Percentiles rank a stretch among this genome's conserved stretches.
Evolutionary conservation across 2,888 invertebrate genomes (phyloP).

Genomic region (Diachrysia chrysitis): DNA sequence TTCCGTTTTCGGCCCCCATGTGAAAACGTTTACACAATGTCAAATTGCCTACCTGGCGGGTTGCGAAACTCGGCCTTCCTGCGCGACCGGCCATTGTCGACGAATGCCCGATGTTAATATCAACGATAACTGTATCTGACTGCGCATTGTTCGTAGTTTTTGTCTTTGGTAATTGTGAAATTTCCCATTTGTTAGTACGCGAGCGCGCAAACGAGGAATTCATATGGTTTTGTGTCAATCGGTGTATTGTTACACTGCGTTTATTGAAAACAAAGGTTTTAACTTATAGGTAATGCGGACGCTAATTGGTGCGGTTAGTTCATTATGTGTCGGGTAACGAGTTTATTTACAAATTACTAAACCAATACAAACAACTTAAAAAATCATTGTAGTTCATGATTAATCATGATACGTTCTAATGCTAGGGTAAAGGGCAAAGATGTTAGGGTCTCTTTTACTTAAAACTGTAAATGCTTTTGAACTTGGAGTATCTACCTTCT

Average conservation of each 20-base stretch:
- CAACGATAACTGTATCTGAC: constrained; percentile 62
- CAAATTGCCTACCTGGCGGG: constrained; percentile 78
- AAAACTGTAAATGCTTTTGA: constrained; percentile 12
- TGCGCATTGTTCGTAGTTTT: constrained; percentile 57
- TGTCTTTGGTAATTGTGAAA: constrained; percentile 56
- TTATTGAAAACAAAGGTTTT: constrained; percentile 44
- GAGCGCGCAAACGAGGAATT: constrained; percentile 45
- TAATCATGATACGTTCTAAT: neutral
- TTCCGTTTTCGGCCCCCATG: constrained; percentile 82
- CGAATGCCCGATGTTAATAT: constrained; percentile 60
- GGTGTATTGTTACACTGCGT: constrained; percentile 36
- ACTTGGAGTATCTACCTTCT: constrained; percentile 12
- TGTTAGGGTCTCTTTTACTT: constrained; percentile 13
- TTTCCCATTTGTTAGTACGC: constrained; percentile 52
- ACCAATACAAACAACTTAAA: neutral
- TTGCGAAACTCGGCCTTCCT: constrained; percentile 80
- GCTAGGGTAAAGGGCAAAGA: too few species aligned
- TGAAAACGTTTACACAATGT: constrained; percentile 86
- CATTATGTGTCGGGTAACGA: constrained; percentile 3
- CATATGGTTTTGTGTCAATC: constrained; percentile 46
- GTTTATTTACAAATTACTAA: neutral
- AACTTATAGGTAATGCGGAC: constrained; percentile 21
- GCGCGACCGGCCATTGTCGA: constrained; percentile 68
- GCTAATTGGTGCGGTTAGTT: constrained; percentile 20
- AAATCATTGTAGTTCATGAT: neutral